Conservation (phyloP, 2,888 invertebrate genomes). For the Rapana venosa region DNA sequence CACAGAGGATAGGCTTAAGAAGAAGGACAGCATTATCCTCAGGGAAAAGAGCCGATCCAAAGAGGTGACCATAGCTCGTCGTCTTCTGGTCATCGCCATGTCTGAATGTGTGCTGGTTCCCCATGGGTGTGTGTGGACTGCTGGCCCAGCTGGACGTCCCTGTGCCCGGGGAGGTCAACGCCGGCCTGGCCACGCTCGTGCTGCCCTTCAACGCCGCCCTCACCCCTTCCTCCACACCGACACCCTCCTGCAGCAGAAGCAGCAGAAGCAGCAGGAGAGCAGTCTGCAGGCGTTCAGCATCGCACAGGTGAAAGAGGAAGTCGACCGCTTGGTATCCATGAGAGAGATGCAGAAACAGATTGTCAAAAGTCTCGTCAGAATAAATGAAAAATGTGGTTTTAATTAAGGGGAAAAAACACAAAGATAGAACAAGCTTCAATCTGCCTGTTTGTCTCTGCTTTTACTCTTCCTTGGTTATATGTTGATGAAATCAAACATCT, state of each 20-base stretch:
- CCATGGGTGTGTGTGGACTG: constrained; percentile 12
- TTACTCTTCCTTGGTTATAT: no score
- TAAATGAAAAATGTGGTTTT: no score
- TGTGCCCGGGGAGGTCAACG: constrained; percentile 8
- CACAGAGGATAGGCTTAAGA: background rate
- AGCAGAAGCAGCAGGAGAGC: background rate
- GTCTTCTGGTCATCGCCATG: background rate
- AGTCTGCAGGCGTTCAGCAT: background rate
- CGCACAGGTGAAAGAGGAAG: background rate
- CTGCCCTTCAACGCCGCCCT: constrained; percentile 40
- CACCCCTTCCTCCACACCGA: constrained; percentile 41
- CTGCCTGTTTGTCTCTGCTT: no score
- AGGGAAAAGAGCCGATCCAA: background rate
- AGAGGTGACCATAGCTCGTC: background rate
- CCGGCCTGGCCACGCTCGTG: constrained; percentile 20
- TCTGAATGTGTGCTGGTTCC: constrained; percentile 25
- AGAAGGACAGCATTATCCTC: background rate
- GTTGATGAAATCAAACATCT: no score
- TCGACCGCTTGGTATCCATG: no score
- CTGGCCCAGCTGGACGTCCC: constrained; percentile 12
- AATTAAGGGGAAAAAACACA: no score
- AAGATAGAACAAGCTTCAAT: no score
- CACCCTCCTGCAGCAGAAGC: background rate
- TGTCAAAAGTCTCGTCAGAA: no score
- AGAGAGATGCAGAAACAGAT: no score